Evolutionary conservation across 2,113 vertebrate genomes (phyloP).

Genomic region (Aegithalos caudatus): DNA sequence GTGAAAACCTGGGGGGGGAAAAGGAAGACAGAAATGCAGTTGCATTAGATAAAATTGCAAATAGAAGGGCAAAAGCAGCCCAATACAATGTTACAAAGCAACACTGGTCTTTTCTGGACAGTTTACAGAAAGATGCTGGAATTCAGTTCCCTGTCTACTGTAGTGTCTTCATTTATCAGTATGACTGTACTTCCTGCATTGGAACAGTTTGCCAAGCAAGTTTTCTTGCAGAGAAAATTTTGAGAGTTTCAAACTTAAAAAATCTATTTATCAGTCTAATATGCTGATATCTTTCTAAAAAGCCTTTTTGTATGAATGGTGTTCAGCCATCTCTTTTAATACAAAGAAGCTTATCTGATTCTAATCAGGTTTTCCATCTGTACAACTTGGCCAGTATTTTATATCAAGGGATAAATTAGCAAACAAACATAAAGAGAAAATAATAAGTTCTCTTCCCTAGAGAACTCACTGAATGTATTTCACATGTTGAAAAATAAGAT

Average conservation of each 20-base stretch:
- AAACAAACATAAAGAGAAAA: background rate
- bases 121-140: background rate
- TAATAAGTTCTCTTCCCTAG: background rate
- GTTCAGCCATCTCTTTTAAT: background rate
- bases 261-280: background rate
- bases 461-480: background rate
- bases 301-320: background rate
- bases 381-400: background rate
- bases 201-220: background rate
- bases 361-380: background rate
- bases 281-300: background rate
- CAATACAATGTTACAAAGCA: background rate
- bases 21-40: background rate
- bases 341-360: background rate
- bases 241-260: background rate
- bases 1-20: rapidly evolving
- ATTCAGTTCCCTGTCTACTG: background rate
- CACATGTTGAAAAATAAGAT: background rate
- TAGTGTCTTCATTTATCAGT: background rate
- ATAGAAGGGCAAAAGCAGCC: background rate
- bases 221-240: background rate
- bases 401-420: background rate
- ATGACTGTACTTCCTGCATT: background rate
- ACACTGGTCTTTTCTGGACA: background rate
- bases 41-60: background rate